Evolutionary conservation across 2,113 vertebrate genomes (phyloP), one percentile per base, ranked within the genome.

Genomic region (Ellobius talpinus): DNA sequence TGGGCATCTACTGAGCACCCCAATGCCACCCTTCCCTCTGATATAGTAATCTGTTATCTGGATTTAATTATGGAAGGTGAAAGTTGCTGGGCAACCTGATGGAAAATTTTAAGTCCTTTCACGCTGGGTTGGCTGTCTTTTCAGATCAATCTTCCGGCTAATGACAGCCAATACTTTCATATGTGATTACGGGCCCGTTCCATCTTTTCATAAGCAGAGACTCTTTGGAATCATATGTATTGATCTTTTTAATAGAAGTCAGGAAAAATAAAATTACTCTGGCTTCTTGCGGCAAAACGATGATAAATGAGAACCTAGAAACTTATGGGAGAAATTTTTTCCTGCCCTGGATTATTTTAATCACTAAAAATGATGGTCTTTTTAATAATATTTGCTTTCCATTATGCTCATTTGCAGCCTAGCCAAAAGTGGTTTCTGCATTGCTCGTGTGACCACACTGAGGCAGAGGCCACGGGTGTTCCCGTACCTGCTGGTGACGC

Each of bases 181-280:
- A 98, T 99, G 98, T 98, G 98, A 99, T 99, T 99, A 99, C 98
- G 98, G 97, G 97, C 97, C 98, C 97, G 98, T 98, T 99, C 98
- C 98, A 98, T 99, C 99, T 99, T 99, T 98, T 98, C 98, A 98
- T 98, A 98, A 99, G 98, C 98, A 98, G 99, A 99, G 99, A 99
- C 98, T 99, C 99, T 98, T 98, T 99, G 99, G 99, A 99, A 99
- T 99, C 99, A 98, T 98, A 98, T 96, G 98, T 99, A 99, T 99
- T 99, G 99, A 99, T 99, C 99, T 98, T 98, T 98, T 99, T 99
- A 99, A 99, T 99, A 99, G 99, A 99, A 99, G 98, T 98, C 99
- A 99, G 98, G 98, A 99, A 98, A 99, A 99, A 99, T 99, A 98
- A 99, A 99, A 99, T 99, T 99, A 99, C 98, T 16, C 89, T 95